Evolutionary conservation across 23 tunicate genomes (phyloP), one percentile per base, ranked within the genome.

Genomic region (Styela clava): DNA sequence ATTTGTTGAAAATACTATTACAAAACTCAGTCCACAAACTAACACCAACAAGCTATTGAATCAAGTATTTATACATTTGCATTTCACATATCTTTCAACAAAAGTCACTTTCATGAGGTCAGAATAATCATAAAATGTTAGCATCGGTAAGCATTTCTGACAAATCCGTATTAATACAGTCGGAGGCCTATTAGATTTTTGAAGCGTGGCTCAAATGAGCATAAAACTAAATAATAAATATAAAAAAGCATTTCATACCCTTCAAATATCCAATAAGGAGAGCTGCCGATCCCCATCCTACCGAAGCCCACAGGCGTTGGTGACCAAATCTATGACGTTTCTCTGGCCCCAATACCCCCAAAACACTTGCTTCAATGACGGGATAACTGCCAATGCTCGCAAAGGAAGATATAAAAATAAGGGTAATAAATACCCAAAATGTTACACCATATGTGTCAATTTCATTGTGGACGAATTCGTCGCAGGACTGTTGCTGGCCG

Each of bases 281-380:
- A 1, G 86, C 68, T 1, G 81, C 64, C 1, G 30, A 31, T 20
- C 91, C 91, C 27, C 69, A 86, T 30, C 91, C 91, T 16, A 86
- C 65, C 23, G 86, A 37, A 1, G 86, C 91, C 91, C 91, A 86
- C 67, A 86, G 37, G 19, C 91, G 32, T 63, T 86, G 91, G 20
- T 26, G 26, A 31, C 91, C 86, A 63, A 86, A 86, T 34, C 72
- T 76, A 63, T 86, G 85, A 29, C 82, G 37, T n/a, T 82, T 37
- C 30, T 51, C 52, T 24, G 52, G 27, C 24, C 85, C 85, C 3
- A 82, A 24, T 23, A 69, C 69, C 30, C 36, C 68, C 21, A 69
- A 69, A 25, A 74, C 28, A 24, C 77, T 82, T 3, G 85, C 85
- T 5, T 86, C 77, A 26, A 68, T 35, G 1, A 21, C 74, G 1